A percentile compares a stretch with the other conserved stretches of the same genome.
phyloP scores from a whole-genome alignment of 2,888 invertebrate genomes.

The Pristionchus mayeri region DNA sequence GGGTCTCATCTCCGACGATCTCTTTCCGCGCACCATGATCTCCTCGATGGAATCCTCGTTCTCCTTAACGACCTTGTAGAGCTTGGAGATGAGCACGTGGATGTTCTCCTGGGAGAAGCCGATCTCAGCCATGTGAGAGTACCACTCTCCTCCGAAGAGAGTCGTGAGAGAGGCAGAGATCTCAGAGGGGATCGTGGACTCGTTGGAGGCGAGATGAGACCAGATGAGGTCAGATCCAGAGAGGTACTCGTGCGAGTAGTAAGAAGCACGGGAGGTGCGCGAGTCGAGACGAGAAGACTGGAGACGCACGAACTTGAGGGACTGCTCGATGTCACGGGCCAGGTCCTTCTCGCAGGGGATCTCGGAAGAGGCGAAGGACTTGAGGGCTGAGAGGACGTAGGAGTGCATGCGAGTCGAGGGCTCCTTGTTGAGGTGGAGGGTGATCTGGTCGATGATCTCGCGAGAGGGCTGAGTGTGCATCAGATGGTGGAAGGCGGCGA shows the following conservation, averaged over 20 bases:
- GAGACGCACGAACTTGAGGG: conserved; percentile 57
- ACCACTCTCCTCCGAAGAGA: conserved; percentile 67
- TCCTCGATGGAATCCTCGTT: conserved; percentile 49
- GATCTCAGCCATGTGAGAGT: conserved; percentile 51
- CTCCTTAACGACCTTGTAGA: conserved; percentile 31
- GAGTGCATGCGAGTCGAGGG: conserved; percentile 64
- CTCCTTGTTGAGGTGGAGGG: conserved; percentile 61
- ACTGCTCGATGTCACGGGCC: conserved; percentile 55
- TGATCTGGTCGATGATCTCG: conserved; percentile 68
- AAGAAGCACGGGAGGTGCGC: conserved; percentile 58
- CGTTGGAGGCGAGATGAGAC: conserved; percentile 64
- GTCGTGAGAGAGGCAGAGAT: conserved; percentile 64
- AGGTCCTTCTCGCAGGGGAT: conserved; percentile 64
- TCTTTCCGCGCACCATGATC: conserved; percentile 57
- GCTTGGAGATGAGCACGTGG: conserved; percentile 54
- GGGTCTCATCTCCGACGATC: conserved; percentile 54
- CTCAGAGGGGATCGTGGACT: conserved; percentile 64
- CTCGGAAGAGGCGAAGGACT: conserved; percentile 61
- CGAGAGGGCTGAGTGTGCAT: conserved; percentile 65
- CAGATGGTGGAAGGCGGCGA: conserved; percentile 68
- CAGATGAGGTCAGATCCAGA: conserved; percentile 63
- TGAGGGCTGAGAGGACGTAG: conserved; percentile 66
- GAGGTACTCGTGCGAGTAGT: conserved; percentile 60
- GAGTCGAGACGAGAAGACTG: conserved; percentile 58
- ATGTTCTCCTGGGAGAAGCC: conserved; percentile 65